Evolutionary conservation across 2,113 vertebrate species (phyloP).

Genomic region (Gnathonemus longibarbis): DNA sequence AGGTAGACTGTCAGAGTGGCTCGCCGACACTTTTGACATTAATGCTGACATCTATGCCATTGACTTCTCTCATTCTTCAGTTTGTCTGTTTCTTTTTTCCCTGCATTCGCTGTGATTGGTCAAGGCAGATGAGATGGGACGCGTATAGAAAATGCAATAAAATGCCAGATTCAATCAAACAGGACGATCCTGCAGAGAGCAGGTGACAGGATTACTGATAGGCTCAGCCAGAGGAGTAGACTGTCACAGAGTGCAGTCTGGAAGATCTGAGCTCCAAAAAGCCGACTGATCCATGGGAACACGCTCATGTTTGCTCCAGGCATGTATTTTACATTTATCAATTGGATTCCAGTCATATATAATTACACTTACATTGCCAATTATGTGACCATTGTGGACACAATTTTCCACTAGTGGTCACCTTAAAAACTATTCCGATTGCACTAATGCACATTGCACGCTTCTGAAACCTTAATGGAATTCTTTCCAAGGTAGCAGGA

Average conservation of each 20-base stretch:
- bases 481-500: not conserved
- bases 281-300: not conserved
- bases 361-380: not conserved
- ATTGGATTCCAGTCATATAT: not conserved
- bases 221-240: not conserved
- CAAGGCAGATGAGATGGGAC: not conserved
- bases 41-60: not conserved
- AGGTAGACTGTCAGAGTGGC: not conserved
- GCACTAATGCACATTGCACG: not conserved
- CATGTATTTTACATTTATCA: not conserved
- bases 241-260: not conserved
- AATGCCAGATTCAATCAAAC: constrained; percentile 12
- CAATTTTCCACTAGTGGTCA: not conserved
- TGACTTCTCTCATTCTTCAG: not conserved
- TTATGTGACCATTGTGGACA: not conserved
- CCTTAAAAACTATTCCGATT: not conserved
- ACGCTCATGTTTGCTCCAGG: not conserved
- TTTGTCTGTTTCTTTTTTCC: not conserved
- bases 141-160: constrained; percentile 17
- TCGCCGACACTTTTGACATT: not conserved
- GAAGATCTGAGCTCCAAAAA: not conserved
- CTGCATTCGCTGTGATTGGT: not conserved
- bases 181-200: not conserved
- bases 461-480: not conserved
- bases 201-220: constrained; percentile 8